Base-by-base conservation (phyloP, 2,888 invertebrate species). In the Cephus runcator region DNA sequence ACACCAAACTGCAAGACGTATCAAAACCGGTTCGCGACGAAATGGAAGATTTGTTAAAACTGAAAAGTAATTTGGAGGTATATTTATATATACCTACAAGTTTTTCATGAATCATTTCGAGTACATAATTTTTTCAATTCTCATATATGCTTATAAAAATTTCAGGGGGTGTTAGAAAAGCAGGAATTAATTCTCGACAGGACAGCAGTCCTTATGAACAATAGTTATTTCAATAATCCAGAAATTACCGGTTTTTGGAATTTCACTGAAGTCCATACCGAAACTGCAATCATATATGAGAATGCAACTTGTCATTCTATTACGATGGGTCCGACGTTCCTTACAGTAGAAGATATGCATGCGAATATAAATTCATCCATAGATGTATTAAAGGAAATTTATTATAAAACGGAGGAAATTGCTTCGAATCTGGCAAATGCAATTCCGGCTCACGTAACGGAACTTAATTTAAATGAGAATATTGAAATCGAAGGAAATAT, bases 401-500 rank as follows among this genome's bases (percentile, higher is more conserved):
- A 80, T 34, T 35, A 73, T 15, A 68, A 81, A 34, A 69, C 87
- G 1, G 73, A 81, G 1, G 78, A 84, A 69, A 81, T 87, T 12
- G 81, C 81, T 76, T 71, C 82, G 31, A 83, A 80, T 77, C 80
- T 87, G 30, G 75, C 34, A 3, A 83, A 79, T 1, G 69, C 80
- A 1, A n/a, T 83, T 1, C 79, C 80, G 23, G 30, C 69, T 6
- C 77, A 81, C 11, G 71, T 80, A 2, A 79, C 78, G 3, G 77
- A 84, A 30, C 73, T 86, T 23, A 40, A 34, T 33, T 68, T 81
- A 12, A 73, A n/a, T 76, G 79, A 87, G 36, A 87, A 83, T 56
- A 81, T 92, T 2, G 82, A 90, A 34, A 83, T 93, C 12, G 86
- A 87, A 36, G 92, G 91, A 33, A 79, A 84, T 73, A 81, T 92